phyloP scores from a whole-genome alignment of 2,888 invertebrate genomes.

The Nebria brevicollis region DNA sequence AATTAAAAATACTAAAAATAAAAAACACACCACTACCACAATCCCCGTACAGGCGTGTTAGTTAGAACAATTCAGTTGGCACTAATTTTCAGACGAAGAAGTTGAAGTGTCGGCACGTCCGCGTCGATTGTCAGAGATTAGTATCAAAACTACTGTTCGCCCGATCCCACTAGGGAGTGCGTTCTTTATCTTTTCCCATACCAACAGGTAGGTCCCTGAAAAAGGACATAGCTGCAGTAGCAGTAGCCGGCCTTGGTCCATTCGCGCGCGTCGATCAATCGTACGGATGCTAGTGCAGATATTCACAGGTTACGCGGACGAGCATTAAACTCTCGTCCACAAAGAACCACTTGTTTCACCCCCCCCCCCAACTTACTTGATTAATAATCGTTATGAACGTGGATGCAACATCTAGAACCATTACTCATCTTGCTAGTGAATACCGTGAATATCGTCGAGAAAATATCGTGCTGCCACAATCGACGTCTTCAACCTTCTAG shows the following conservation, averaged over 20 bases:
- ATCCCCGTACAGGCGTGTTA: constrained; percentile 37
- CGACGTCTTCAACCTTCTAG: background rate
- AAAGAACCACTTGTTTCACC: constrained; percentile 7
- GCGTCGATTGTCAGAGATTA: constrained; percentile 85
- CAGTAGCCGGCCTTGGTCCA: constrained; percentile 48
- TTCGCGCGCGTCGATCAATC: background rate
- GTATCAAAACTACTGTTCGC: constrained; percentile 84
- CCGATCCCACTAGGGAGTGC: constrained; percentile 92
- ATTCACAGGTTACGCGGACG: constrained; percentile 3
- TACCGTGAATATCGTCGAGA: background rate
- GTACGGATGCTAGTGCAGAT: constrained; percentile 6
- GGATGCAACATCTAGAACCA: background rate
- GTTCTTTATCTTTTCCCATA: constrained; percentile 92
- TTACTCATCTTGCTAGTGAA: too few species aligned
- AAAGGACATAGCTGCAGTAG: constrained; percentile 62
- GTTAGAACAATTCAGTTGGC: constrained; percentile 48
- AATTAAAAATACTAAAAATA: background rate
- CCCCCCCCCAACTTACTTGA: background rate
- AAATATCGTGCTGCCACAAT: background rate
- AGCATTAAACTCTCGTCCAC: background rate
- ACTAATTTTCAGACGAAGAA: constrained; percentile 63
- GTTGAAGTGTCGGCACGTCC: constrained; percentile 76
- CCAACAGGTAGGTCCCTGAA: constrained; percentile 83
- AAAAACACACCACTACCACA: constrained; percentile 13
- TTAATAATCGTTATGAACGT: background rate